A percentile compares a stretch with the other conserved stretches of the same genome.
Evolutionary conservation across 2,888 invertebrate genomes (phyloP).

Genomic region (Allolobophora icterica): DNA sequence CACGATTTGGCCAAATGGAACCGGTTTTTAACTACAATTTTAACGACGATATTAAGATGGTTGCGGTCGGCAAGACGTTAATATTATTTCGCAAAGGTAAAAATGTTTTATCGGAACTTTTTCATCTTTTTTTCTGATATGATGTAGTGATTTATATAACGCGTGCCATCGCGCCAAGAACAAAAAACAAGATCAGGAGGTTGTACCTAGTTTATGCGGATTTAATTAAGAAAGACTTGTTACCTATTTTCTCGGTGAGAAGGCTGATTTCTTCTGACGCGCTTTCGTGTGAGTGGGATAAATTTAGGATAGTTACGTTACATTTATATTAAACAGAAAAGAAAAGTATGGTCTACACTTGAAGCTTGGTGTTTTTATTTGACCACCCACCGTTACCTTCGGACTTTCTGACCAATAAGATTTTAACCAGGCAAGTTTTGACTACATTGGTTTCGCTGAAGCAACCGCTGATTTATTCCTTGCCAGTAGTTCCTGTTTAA

Average conservation of each 20-base stretch:
- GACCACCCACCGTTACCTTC: no score
- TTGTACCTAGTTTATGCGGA: background rate
- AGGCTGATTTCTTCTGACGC: background rate
- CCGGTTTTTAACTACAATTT: background rate
- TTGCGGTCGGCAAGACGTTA: background rate
- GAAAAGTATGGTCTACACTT: no score
- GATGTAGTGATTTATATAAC: background rate
- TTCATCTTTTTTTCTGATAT: background rate
- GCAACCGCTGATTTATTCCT: no score
- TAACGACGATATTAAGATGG: background rate
- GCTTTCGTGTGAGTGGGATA: no score
- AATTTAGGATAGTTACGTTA: no score
- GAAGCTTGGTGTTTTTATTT: no score
- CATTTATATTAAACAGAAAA: no score
- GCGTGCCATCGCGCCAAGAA: background rate
- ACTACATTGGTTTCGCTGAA: no score
- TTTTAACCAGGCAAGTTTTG: no score
- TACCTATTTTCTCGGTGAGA: constrained; percentile 8
- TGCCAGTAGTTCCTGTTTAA: no score
- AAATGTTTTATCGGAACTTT: background rate
- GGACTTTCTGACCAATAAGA: no score
- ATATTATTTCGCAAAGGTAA: background rate
- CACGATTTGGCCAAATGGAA: constrained; percentile 11
- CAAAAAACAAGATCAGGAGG: background rate
- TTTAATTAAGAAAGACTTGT: background rate